A percentile compares a stretch with the other conserved stretches of the same genome.
Evolutionary conservation across 1,140 invertebrate species (phyloP).

Genomic region (Bombus polaris): DNA sequence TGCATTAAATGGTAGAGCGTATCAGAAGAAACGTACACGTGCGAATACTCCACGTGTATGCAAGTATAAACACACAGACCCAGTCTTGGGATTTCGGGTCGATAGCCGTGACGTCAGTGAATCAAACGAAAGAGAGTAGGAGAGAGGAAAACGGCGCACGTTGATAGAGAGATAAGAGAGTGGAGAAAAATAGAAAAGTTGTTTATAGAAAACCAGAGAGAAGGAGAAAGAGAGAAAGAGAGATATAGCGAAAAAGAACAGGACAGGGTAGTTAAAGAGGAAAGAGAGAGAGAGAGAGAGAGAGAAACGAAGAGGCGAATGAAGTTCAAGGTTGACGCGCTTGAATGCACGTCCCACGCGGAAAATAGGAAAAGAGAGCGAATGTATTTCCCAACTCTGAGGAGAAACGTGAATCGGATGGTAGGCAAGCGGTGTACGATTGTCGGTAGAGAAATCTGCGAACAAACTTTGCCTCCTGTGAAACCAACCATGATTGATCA

Average conservation of each 20-base stretch:
- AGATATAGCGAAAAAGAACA: not conserved
- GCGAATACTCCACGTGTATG: constrained; percentile 35
- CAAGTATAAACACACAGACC: constrained; percentile 12
- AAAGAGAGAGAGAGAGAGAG: not conserved
- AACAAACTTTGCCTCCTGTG: not conserved
- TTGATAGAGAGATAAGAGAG: constrained; percentile 37
- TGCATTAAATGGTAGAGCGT: not conserved
- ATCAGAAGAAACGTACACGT: constrained; percentile 49
- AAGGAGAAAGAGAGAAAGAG: not conserved
- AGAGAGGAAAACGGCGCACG: not conserved
- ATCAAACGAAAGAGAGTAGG: constrained; percentile 47
- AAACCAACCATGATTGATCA: not conserved
- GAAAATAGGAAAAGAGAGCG: constrained; percentile 76
- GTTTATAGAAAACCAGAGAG: constrained; percentile 24
- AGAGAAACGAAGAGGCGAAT: constrained; percentile 59
- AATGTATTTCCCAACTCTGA: constrained; percentile 69
- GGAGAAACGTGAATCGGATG: constrained; percentile 54
- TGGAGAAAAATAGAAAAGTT: constrained; percentile 19
- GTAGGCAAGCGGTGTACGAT: constrained; percentile 6
- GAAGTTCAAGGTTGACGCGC: constrained; percentile 81
- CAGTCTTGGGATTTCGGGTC: constrained; percentile 73
- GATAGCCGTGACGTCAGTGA: constrained; percentile 80
- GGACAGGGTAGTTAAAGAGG: constrained; percentile 49
- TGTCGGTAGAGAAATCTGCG: constrained; percentile 24
- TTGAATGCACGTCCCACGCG: constrained; percentile 76